Base-by-base conservation (phyloP, 2,113 vertebrate species). In the Hipposideros armiger region DNA sequence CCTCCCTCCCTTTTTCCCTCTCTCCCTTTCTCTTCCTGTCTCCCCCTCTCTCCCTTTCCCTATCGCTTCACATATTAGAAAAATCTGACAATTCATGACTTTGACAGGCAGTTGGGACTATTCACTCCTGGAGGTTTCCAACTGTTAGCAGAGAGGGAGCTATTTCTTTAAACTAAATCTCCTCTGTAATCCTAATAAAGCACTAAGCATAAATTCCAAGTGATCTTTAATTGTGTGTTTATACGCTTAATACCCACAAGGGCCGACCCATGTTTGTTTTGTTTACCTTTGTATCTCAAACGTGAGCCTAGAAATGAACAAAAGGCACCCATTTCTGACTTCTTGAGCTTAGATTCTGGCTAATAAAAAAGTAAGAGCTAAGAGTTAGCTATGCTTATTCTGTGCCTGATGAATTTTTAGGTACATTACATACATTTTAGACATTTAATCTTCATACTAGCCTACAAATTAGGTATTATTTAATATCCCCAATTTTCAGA, bases 121-220 rank as follows among this genome's bases (percentile, higher is more conserved):
- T 80, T 85, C 15, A 20, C 20, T 92, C 14, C 26, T 90, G 5
- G n/a, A 92, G 22, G 50, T 54, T 93, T 84, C 47, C 54, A 60
- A 56, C 58, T 67, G 20, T 86, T 81, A 84, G n/a, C 52, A 76
- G 22, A 89, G 28, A 54, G 11, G 52, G 22, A 92, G 67, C 24
- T 40, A 32, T 87, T 94, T 94, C 84, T 92, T 95, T 40, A 90
- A 92, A 92, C 26, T 36, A 87, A 66, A 72, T 74, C 24, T 86
- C 77, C 67, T 28, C 52, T 84, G 14, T 40, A 84, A 50, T 45
- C 28, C 42, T 74, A 86, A 56, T 77, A 64, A 74, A 80, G 20
- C 24, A 28, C 20, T 86, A n/a, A 81, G 2, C 4, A 40, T 22
- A 42, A 70, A 94, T 93, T 73, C 66, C 47, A 92, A 8, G 10